Percentiles rank a stretch among this genome's conserved stretches.
Evolutionary conservation across 2,113 vertebrate genomes (phyloP).

Genomic region (Lontra canadensis): DNA sequence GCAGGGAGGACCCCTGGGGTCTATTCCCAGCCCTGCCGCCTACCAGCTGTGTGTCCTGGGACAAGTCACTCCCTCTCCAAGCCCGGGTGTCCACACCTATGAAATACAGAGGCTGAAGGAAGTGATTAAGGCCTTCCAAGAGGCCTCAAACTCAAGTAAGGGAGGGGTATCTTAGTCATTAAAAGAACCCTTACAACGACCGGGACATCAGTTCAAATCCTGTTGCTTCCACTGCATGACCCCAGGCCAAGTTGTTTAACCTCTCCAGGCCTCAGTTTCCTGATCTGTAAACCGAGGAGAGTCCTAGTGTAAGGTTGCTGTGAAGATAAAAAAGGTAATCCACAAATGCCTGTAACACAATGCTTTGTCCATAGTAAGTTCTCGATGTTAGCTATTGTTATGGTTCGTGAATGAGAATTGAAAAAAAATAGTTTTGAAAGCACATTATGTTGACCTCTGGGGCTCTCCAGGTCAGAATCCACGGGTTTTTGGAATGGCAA

Average conservation of each 20-base stretch:
- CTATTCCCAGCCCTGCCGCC: not conserved
- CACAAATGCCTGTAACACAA: not conserved
- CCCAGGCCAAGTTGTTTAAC: not conserved
- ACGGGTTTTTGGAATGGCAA: not conserved
- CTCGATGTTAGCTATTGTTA: not conserved
- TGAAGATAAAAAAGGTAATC: not conserved
- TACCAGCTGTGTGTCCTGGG: not conserved
- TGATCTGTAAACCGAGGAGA: not conserved
- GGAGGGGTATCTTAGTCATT: not conserved
- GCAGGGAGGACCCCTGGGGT: not conserved
- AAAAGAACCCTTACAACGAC: not conserved
- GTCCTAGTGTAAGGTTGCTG: not conserved
- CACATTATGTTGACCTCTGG: not conserved
- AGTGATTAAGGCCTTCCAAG: not conserved
- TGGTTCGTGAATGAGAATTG: not conserved
- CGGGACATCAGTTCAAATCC: not conserved
- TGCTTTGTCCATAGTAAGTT: not conserved
- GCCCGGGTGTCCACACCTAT: not conserved
- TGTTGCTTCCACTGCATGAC: not conserved
- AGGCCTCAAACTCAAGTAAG: not conserved
- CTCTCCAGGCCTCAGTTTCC: not conserved
- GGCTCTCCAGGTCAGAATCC: not conserved
- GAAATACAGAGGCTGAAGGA: not conserved
- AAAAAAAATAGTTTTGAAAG: not conserved
- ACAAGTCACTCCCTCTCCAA: not conserved